Percentiles rank a stretch among this genome's conserved stretches.
Conservation (phyloP, 2,888 invertebrate genomes). For the Sthenelais limicola region DNA sequence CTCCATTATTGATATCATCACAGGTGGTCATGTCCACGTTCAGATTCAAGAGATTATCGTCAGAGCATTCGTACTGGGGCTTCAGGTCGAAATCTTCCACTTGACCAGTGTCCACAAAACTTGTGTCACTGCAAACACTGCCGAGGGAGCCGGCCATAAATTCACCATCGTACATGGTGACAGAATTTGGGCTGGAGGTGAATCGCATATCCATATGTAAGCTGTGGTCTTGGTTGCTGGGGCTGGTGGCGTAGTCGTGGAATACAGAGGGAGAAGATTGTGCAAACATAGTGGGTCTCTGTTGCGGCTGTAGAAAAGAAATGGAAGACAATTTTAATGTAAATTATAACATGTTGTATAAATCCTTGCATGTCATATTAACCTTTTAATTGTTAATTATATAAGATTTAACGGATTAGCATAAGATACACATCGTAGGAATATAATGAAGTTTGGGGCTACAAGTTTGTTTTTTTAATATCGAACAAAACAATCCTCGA, state of each 20-base stretch:
- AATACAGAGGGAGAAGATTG: conserved; percentile 19
- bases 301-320: not conserved
- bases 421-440: too few relatives aligned
- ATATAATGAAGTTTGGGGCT: too few relatives aligned
- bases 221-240: conserved; percentile 35
- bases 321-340: not conserved
- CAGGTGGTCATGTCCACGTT: not conserved
- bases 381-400: too few relatives aligned
- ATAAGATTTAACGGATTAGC: too few relatives aligned
- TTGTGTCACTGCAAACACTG: conserved; percentile 1
- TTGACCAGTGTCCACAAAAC: conserved; percentile 16
- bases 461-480: too few relatives aligned
- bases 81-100: conserved; percentile 38
- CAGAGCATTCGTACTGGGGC: conserved; percentile 35
- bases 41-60: conserved; percentile 1
- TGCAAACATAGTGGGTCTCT: conserved; percentile 27
- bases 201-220: conserved; percentile 52
- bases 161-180: conserved; percentile 65
- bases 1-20: conserved; percentile 12
- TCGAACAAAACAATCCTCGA: too few relatives aligned
- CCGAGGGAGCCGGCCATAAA: conserved; percentile 58
- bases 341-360: too few relatives aligned
- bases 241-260: conserved; percentile 18
- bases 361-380: too few relatives aligned
- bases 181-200: conserved; percentile 63